Conservation (phyloP, 2,113 vertebrate genomes). For the Melanostigma gelatinosum region DNA sequence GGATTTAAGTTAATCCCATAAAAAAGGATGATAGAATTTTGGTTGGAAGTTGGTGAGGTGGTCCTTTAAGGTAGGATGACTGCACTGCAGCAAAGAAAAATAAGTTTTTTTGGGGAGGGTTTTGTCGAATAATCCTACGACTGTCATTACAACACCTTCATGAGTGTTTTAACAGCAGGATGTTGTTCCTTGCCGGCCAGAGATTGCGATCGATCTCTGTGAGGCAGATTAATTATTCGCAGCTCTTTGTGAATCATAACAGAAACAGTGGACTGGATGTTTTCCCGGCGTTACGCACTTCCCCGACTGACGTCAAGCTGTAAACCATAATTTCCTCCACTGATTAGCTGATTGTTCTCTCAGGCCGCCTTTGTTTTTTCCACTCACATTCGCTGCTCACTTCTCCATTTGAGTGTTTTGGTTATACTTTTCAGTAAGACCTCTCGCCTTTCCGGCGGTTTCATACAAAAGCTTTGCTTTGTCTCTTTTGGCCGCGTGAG, state of each 20-base stretch:
- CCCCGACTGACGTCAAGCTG: constrained; percentile 72
- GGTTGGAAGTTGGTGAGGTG: constrained; percentile 45
- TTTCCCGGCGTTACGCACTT: constrained; percentile 68
- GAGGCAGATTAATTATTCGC: constrained; percentile 38
- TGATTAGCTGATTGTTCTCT: constrained; percentile 78
- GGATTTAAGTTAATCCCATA: constrained; percentile 58
- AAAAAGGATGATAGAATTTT: constrained; percentile 44
- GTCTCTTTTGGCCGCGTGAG: constrained; percentile 35
- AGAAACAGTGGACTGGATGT: constrained; percentile 63
- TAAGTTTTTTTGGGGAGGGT: not conserved
- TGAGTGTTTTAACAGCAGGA: not conserved
- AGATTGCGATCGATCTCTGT: constrained; percentile 42
- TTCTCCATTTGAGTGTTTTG: constrained; percentile 47
- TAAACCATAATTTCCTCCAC: constrained; percentile 74
- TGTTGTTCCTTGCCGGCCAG: constrained; percentile 23
- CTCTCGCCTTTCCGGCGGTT: constrained; percentile 9
- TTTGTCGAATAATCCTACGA: constrained; percentile 12
- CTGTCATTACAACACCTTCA: constrained; percentile 32
- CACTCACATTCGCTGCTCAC: constrained; percentile 45
- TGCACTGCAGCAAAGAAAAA: not conserved
- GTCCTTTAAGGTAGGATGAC: constrained; percentile 16
- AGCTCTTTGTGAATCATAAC: constrained; percentile 66
- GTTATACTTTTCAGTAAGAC: constrained; percentile 32
- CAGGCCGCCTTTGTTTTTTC: constrained; percentile 55
- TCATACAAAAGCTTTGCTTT: constrained; percentile 35